Conservation (phyloP, 1,140 invertebrate species). For the Zaprionus vittiger region DNA sequence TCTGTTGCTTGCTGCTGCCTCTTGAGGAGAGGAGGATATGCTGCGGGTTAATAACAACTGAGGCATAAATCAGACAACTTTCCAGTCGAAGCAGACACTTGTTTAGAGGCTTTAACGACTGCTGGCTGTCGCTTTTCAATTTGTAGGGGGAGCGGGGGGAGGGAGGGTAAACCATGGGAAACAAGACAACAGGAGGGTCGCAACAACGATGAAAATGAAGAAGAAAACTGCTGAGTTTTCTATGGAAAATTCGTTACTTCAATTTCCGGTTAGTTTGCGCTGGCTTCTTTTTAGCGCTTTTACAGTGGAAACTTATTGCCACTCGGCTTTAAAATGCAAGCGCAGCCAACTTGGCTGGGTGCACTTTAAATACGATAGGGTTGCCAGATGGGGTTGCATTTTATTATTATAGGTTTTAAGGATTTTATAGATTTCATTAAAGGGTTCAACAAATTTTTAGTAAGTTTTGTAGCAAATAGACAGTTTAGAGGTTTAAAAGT, state of each 20-base stretch:
- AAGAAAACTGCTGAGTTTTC: slow-evolving; percentile 23
- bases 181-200: slow-evolving; percentile 11
- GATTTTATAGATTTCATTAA: too few relatives aligned
- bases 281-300: slow-evolving; percentile 15
- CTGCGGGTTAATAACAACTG: slow-evolving; percentile 45
- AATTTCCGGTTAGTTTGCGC: slow-evolving; percentile 39
- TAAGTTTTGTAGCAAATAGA: not conserved
- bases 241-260: slow-evolving; percentile 32
- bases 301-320: slow-evolving; percentile 14
- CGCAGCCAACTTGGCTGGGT: slow-evolving; percentile 31
- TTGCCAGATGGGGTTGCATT: slow-evolving; percentile 21
- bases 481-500: too few relatives aligned
- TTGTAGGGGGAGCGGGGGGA: not conserved
- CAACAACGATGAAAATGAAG: not conserved
- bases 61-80: slow-evolving; percentile 52
- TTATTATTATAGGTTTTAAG: too few relatives aligned
- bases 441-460: not conserved
- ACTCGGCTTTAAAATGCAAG: not conserved
- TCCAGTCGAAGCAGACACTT: slow-evolving; percentile 19
- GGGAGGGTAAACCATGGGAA: not conserved
- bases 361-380: not conserved
- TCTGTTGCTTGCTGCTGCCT: not conserved
- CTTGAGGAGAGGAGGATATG: not conserved
- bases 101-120: slow-evolving; percentile 2
- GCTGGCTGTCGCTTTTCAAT: not conserved